These are phyloP conservation scores for Istiophorus platypterus DNA, from an alignment of 2,113 vertebrate species.

Conservation along the genomic window DNA sequence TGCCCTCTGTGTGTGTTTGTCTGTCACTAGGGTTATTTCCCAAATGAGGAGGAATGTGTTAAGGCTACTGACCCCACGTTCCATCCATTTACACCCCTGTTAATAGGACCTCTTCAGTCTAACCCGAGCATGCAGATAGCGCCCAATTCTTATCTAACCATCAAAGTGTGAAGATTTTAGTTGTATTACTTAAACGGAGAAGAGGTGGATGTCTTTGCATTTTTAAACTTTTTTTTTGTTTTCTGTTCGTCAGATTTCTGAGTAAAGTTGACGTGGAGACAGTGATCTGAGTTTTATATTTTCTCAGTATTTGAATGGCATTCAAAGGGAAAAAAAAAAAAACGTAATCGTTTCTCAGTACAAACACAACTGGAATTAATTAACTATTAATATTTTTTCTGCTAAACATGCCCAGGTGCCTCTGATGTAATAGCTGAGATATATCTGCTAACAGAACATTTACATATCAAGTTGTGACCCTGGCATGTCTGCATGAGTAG, in stretches of 20 bases:
- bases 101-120: slow-evolving; percentile 25
- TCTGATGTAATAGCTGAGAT: background rate
- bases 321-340: background rate
- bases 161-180: slow-evolving; percentile 15
- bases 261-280: no score
- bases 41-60: slow-evolving; percentile 67
- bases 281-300: no score
- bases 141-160: background rate
- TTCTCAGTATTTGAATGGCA: background rate
- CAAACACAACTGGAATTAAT: background rate
- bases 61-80: slow-evolving; percentile 63
- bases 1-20: slow-evolving; percentile 31
- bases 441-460: slow-evolving; percentile 7
- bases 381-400: background rate
- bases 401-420: background rate
- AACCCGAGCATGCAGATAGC: slow-evolving; percentile 8
- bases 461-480: slow-evolving; percentile 27
- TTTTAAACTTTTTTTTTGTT: no score
- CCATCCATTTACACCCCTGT: slow-evolving; percentile 53
- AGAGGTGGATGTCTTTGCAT: no score
- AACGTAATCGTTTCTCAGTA: background rate
- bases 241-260: no score
- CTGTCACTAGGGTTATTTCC: slow-evolving; percentile 62
- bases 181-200: background rate
- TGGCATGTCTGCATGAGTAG: slow-evolving; percentile 23